Conservation (phyloP, 2,113 vertebrate genomes). For the Rhea pennata region DNA sequence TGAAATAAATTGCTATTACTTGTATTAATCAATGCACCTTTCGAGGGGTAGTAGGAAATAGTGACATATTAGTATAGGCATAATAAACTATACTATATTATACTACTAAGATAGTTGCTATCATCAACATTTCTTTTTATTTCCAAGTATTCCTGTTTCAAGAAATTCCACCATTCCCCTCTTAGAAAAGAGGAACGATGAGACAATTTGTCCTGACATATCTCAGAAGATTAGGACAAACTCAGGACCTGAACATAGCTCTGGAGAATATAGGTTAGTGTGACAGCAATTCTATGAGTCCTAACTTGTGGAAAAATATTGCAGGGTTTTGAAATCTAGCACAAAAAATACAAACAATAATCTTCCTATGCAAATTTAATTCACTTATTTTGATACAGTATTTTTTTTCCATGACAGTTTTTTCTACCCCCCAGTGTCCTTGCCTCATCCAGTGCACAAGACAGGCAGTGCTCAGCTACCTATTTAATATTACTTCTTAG, state of each 20-base stretch:
- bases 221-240: neutral
- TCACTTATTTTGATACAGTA: neutral
- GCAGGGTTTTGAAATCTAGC: neutral
- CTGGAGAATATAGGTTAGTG: neutral
- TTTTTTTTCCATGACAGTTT: too few species aligned
- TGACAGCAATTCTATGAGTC: neutral
- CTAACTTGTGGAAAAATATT: neutral
- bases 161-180: neutral
- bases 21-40: neutral
- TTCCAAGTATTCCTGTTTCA: neutral
- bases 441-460: neutral
- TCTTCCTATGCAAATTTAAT: neutral
- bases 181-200: neutral
- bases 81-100: neutral
- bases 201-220: accelerated
- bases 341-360: neutral
- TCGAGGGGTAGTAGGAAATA: neutral
- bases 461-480: neutral
- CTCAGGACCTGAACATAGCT: accelerated
- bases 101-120: neutral
- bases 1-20: neutral
- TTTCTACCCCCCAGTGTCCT: neutral
- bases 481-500: neutral
- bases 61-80: accelerated
- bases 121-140: neutral